Evolutionary conservation across 2,888 invertebrate species (phyloP).

Genomic region (Macropis europaea): DNA sequence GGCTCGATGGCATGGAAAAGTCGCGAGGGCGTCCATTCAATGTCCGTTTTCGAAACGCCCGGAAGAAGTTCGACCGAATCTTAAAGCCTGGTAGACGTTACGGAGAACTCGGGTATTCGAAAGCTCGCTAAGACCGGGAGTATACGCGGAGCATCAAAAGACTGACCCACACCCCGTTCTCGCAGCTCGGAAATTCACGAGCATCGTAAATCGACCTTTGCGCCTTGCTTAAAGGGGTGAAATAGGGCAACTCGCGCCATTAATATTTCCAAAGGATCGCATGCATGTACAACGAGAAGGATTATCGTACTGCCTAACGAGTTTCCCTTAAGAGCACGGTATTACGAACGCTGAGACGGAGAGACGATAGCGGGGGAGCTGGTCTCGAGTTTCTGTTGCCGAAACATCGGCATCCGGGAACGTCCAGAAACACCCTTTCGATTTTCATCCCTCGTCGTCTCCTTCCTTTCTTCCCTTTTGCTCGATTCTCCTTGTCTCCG

Average conservation of each 20-base stretch:
- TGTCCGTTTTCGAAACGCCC: no score
- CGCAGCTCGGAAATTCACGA: neutral
- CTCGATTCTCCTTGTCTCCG: neutral
- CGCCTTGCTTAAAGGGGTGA: neutral
- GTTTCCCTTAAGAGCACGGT: neutral
- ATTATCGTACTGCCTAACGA: neutral
- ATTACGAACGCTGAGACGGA: neutral
- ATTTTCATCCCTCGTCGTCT: neutral
- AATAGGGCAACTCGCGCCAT: neutral
- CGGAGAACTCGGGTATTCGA: no score
- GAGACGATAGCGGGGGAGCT: no score
- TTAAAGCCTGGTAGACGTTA: no score
- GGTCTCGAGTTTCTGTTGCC: neutral
- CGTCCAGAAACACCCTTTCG: slow-evolving; percentile 19
- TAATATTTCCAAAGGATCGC: slow-evolving; percentile 2
- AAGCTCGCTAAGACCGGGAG: no score
- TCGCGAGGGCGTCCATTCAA: no score
- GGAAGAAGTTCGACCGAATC: no score
- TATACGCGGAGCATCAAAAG: no score
- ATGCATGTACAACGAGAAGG: neutral
- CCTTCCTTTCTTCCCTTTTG: neutral
- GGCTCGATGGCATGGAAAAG: neutral
- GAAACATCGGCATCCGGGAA: slow-evolving; percentile 15
- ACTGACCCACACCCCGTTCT: neutral
- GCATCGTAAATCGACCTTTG: neutral